phyloP scores from a whole-genome alignment of 2,888 invertebrate genomes.

The Eristalis arbustorum region DNA sequence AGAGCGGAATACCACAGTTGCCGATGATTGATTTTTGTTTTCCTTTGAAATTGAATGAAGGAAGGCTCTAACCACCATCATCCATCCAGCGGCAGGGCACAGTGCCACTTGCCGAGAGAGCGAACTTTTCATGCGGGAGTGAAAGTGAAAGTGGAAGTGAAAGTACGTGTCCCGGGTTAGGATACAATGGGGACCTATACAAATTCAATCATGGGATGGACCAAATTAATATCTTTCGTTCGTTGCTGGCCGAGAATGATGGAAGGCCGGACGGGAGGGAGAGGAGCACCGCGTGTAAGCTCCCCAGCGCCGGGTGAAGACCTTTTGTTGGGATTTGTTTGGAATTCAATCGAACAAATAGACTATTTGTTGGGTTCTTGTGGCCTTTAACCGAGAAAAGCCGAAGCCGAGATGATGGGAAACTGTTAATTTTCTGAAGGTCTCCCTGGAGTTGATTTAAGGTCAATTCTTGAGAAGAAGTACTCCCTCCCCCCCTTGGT shows the following conservation, averaged over 20 bases:
- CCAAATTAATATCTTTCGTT: conserved; percentile 58
- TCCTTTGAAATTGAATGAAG: conserved; percentile 64
- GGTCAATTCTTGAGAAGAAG: background rate
- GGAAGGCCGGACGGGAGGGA: background rate
- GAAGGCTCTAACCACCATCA: conserved; percentile 2
- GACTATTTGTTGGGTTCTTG: background rate
- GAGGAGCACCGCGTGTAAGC: no score
- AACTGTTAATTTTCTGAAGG: background rate
- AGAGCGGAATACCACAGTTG: conserved; percentile 69
- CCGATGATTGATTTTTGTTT: conserved; percentile 69
- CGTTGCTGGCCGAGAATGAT: background rate
- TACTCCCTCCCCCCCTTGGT: background rate
- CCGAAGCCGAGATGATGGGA: background rate
- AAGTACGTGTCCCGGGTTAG: conserved; percentile 35
- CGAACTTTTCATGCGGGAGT: background rate
- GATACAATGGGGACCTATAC: conserved; percentile 2
- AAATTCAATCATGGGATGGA: conserved; percentile 39
- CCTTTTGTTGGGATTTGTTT: conserved; percentile 1
- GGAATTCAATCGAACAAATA: background rate
- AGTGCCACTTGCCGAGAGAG: background rate
- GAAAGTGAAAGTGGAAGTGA: background rate
- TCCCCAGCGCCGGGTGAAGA: background rate
- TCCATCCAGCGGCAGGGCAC: background rate
- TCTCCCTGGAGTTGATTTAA: background rate
- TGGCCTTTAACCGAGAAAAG: background rate